Conservation (phyloP, 2,113 vertebrate genomes). For the mouse (Mus musculus) region DNA sequence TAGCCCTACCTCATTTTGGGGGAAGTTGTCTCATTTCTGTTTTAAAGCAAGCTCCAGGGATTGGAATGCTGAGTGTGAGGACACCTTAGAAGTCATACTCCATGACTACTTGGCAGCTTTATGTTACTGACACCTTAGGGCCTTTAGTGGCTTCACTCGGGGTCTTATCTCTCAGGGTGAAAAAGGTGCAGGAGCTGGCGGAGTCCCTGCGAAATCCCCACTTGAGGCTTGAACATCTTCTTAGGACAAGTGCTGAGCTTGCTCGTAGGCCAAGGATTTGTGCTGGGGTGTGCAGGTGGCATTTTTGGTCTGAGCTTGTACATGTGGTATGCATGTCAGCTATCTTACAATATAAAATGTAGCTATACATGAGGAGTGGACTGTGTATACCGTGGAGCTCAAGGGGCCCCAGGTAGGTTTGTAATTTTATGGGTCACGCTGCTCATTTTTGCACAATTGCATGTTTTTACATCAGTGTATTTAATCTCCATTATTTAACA, state of each 20-base stretch:
- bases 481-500: not conserved
- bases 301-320: not conserved
- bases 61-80: not conserved
- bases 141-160: not conserved
- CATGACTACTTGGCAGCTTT: not conserved
- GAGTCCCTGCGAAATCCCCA: not conserved
- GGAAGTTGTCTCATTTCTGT: not conserved
- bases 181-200: accelerated
- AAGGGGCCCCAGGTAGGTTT: not conserved
- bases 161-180: not conserved
- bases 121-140: accelerated
- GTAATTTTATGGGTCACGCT: not conserved
- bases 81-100: not conserved
- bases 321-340: not conserved
- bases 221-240: not conserved
- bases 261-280: not conserved
- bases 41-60: not conserved
- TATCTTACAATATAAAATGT: too few relatives aligned
- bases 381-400: not conserved
- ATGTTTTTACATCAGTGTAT: not conserved
- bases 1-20: not conserved
- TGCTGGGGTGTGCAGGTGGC: accelerated
- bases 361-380: not conserved
- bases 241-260: not conserved
- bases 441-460: not conserved